These are phyloP conservation scores for Electrophaes corylata DNA, from an alignment of 2,888 invertebrate genomes.

Conservation along the genomic window DNA sequence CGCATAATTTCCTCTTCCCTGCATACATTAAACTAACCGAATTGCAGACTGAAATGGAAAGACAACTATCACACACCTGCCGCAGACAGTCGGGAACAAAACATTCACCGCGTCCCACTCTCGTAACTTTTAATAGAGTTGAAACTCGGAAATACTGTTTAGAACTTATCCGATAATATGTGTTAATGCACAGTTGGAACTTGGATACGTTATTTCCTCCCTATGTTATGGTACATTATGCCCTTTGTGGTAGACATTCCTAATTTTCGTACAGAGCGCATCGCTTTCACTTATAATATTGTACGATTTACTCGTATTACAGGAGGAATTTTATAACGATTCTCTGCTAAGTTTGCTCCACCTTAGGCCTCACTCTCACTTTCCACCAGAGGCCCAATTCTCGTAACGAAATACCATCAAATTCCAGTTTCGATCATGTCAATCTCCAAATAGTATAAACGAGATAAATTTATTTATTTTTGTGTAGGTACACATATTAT, in stretches of 20 bases:
- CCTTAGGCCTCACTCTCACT: too few relatives aligned
- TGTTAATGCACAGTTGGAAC: slow-evolving; percentile 47
- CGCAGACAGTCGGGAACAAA: slow-evolving; percentile 41
- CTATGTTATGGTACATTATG: not conserved
- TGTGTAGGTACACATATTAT: too few relatives aligned
- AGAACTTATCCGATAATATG: slow-evolving; percentile 52
- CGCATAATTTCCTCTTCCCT: slow-evolving; percentile 25
- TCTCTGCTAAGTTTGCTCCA: too few relatives aligned
- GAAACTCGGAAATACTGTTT: slow-evolving; percentile 53
- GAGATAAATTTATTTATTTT: too few relatives aligned
- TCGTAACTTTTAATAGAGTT: slow-evolving; percentile 64
- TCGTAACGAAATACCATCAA: too few relatives aligned
- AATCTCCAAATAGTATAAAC: too few relatives aligned
- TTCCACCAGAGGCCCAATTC: too few relatives aligned
- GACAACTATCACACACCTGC: slow-evolving; percentile 39
- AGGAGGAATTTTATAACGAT: too few relatives aligned
- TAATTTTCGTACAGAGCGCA: not conserved
- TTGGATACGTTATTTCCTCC: slow-evolving; percentile 29
- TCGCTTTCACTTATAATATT: too few relatives aligned
- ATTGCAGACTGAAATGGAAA: slow-evolving; percentile 36
- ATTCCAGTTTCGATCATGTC: too few relatives aligned
- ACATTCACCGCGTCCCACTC: slow-evolving; percentile 39
- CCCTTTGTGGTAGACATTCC: not conserved
- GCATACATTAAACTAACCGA: slow-evolving; percentile 39
- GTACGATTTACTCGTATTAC: too few relatives aligned